A percentile compares a stretch with the other conserved stretches of the same genome.
These are phyloP conservation scores for Onchidella celtica DNA, from an alignment of 2,888 invertebrate genomes.

Conservation along the genomic window DNA sequence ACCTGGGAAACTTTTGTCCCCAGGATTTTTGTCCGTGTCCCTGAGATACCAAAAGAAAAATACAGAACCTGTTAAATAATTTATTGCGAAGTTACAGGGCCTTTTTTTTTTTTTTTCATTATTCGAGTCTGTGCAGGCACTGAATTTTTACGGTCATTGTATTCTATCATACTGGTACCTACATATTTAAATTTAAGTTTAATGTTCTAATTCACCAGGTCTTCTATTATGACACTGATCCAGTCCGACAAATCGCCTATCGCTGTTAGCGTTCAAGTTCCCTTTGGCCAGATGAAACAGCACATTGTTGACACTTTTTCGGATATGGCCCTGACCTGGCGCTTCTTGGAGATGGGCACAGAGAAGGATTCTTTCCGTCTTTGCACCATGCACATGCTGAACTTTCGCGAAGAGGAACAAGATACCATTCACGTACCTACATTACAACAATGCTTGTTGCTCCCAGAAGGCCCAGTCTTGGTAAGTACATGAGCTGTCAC, in stretches of 20 bases:
- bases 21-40: no score
- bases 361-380: neutral
- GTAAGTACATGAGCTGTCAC: neutral
- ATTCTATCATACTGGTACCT: no score
- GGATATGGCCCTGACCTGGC: neutral
- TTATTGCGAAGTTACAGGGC: no score
- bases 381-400: constrained; percentile 6
- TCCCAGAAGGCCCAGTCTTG: constrained; percentile 24
- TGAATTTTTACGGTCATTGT: no score
- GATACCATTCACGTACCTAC: constrained; percentile 16
- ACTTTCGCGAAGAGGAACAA: neutral
- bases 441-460: constrained; percentile 16
- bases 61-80: no score
- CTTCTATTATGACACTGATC: neutral
- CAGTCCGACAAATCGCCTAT: neutral
- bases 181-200: no score
- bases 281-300: neutral
- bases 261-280: neutral
- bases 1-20: no score
- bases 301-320: neutral
- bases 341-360: neutral
- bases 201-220: neutral
- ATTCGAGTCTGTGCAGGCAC: no score
- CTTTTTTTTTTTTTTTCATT: no score
- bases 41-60: no score